Evolutionary conservation across 2,888 invertebrate species (phyloP).

Genomic region (Limulus polyphemus): DNA sequence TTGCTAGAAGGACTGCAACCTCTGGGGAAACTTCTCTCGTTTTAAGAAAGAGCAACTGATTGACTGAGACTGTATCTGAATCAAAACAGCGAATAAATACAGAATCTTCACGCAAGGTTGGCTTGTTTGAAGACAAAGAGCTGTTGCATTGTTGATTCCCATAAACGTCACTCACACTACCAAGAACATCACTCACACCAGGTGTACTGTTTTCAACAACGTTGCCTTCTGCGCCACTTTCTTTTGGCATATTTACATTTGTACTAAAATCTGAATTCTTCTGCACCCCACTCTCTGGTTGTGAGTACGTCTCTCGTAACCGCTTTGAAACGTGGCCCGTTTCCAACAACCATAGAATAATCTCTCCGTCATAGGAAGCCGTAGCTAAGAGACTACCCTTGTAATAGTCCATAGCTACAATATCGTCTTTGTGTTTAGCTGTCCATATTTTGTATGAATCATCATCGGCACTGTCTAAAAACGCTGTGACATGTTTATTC

Average conservation of each 20-base stretch:
- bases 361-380: constrained; percentile 60
- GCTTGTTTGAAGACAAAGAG: no score
- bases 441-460: constrained; percentile 52
- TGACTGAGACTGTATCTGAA: constrained; percentile 43
- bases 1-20: constrained; percentile 54
- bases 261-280: background rate
- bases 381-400: constrained; percentile 57
- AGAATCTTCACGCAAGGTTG: no score
- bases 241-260: background rate
- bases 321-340: constrained; percentile 57
- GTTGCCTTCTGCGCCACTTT: constrained; percentile 15
- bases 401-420: constrained; percentile 52
- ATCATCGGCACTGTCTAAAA: constrained; percentile 46
- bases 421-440: constrained; percentile 57
- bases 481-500: constrained; percentile 60
- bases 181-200: background rate
- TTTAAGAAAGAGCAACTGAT: constrained; percentile 53
- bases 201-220: background rate
- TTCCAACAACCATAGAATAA: constrained; percentile 67
- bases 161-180: no score
- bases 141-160: no score
- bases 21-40: constrained; percentile 45
- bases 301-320: constrained; percentile 4
- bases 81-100: no score
- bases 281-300: background rate